These are phyloP conservation scores for Polydesmus complanatus DNA, from an alignment of 2,888 invertebrate genomes.

Conservation along the genomic window DNA sequence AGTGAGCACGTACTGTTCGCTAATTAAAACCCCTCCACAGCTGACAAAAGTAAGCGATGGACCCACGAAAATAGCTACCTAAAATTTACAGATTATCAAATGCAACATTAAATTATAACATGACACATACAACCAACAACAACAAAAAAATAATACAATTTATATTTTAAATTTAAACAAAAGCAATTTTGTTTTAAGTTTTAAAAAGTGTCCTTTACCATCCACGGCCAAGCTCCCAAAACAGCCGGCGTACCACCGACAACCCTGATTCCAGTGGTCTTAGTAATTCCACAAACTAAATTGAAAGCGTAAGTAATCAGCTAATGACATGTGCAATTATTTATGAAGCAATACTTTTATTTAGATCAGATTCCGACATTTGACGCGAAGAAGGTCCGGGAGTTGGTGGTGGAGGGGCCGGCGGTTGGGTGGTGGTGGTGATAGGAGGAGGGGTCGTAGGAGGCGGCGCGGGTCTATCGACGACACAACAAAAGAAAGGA, in stretches of 20 bases:
- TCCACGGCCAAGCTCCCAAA: constrained; percentile 30
- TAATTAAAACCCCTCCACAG: constrained; percentile 58
- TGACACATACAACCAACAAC: too few species aligned
- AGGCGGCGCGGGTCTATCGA: not conserved
- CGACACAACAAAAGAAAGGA: constrained; percentile 10
- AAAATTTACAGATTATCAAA: too few species aligned
- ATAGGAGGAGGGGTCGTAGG: not conserved
- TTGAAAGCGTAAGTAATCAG: too few species aligned
- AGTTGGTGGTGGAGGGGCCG: not conserved
- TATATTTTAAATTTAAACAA: not conserved
- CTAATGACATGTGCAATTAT: too few species aligned
- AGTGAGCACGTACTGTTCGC: constrained; percentile 55
- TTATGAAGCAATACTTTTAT: not conserved
- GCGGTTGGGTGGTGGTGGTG: not conserved
- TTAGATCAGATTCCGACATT: not conserved
- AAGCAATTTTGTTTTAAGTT: too few species aligned
- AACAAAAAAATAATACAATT: not conserved
- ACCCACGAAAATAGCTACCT: constrained; percentile 21
- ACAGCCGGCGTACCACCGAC: constrained; percentile 10
- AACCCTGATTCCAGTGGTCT: not conserved
- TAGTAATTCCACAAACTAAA: constrained; percentile 11
- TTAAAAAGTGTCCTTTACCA: constrained; percentile 25
- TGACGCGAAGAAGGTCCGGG: not conserved
- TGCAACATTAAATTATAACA: too few species aligned
- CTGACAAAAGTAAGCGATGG: constrained; percentile 12